A percentile compares a stretch with the other conserved stretches of the same genome.
These are phyloP conservation scores for Anoplopoma fimbria DNA, from an alignment of 2,113 vertebrate species.

Conservation along the genomic window DNA sequence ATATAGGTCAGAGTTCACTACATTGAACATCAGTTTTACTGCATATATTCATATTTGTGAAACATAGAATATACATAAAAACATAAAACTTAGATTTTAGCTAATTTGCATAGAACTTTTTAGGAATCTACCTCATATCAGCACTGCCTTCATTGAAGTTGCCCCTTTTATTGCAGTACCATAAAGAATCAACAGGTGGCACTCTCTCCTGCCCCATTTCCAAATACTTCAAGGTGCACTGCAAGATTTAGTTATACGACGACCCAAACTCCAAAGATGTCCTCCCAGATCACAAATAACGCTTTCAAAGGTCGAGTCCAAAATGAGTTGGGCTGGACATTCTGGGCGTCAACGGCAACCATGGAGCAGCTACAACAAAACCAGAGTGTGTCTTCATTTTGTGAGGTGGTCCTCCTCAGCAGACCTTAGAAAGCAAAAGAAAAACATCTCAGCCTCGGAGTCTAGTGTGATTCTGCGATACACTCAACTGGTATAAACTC, in stretches of 20 bases:
- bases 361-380: not conserved
- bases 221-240: not conserved
- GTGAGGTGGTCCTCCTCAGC: constrained; percentile 7
- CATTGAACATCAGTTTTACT: not conserved
- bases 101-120: not conserved
- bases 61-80: too few relatives aligned
- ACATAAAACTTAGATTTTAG: too few relatives aligned
- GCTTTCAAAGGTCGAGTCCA: constrained; percentile 4
- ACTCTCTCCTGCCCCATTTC: constrained; percentile 47
- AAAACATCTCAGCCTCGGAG: not conserved
- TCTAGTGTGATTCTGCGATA: not conserved
- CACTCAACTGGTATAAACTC: constrained; percentile 14
- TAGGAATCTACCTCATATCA: not conserved
- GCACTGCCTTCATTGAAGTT: not conserved
- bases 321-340: constrained; percentile 20
- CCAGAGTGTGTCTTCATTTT: constrained; percentile 32
- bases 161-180: constrained; percentile 35
- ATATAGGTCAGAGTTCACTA: not conserved
- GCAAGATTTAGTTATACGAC: not conserved
- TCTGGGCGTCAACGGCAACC: not conserved
- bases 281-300: not conserved
- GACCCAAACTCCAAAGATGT: not conserved
- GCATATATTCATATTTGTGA: not conserved
- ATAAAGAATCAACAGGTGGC: constrained; percentile 65
- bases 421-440: constrained; percentile 4